Evolutionary conservation across 2,888 invertebrate species (phyloP).

Genomic region (Troilus luridus): DNA sequence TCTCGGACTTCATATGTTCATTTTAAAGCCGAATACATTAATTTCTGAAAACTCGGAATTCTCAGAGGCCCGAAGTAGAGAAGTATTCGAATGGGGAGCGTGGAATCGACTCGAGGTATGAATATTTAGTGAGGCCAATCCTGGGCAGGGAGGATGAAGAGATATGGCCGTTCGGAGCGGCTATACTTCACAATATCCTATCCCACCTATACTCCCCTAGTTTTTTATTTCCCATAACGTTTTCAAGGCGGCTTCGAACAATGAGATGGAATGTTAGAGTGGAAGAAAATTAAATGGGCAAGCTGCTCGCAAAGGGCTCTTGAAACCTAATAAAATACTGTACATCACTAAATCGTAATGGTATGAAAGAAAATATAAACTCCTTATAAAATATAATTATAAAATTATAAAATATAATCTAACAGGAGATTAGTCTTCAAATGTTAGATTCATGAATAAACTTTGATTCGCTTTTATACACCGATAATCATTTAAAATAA

Average conservation of each 20-base stretch:
- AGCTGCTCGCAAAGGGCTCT: neutral
- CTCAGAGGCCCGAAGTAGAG: neutral
- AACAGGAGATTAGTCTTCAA: too few relatives aligned
- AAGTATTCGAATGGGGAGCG: neutral
- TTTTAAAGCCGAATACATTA: too few relatives aligned
- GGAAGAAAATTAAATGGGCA: neutral
- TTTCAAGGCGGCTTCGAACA: neutral
- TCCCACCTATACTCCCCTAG: too few relatives aligned
- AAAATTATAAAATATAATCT: too few relatives aligned
- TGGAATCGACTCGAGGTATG: neutral
- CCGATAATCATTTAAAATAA: too few relatives aligned
- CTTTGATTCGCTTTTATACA: too few relatives aligned
- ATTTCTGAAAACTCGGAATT: neutral
- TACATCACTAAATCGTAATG: too few relatives aligned
- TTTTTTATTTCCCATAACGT: neutral
- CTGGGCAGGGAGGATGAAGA: neutral
- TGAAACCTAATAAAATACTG: too few relatives aligned
- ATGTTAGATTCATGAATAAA: too few relatives aligned
- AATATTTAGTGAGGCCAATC: constrained; percentile 4
- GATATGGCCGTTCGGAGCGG: neutral
- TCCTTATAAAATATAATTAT: too few relatives aligned
- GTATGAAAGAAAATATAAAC: too few relatives aligned
- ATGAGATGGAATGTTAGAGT: neutral
- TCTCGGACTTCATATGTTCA: too few relatives aligned
- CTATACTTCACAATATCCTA: neutral